phyloP scores from a whole-genome alignment of 2,888 invertebrate genomes.

The Rhaphigaster nebulosa region DNA sequence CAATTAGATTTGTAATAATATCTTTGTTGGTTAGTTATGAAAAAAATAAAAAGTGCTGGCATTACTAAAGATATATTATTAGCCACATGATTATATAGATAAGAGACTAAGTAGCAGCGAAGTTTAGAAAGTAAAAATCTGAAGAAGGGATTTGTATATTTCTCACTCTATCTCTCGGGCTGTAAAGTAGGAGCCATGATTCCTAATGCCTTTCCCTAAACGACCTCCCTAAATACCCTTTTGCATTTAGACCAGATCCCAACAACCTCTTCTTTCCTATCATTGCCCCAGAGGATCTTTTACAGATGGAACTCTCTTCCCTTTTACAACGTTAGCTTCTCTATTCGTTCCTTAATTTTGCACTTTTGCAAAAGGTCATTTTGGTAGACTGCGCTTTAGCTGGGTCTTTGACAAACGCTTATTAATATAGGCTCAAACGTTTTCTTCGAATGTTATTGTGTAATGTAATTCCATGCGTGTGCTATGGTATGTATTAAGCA shows the following conservation, averaged over 20 bases:
- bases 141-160: conserved; percentile 26
- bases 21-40: no score
- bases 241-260: conserved; percentile 46
- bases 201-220: conserved; percentile 40
- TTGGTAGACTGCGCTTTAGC: neutral
- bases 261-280: conserved; percentile 47
- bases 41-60: neutral
- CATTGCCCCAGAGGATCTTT: neutral
- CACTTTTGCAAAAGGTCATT: neutral
- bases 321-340: conserved; percentile 22
- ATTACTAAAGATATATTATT: neutral
- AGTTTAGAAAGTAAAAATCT: conserved; percentile 28
- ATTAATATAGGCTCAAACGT: neutral
- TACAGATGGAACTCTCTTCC: neutral
- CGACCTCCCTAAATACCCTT: conserved; percentile 48
- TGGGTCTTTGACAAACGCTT: conserved; percentile 1
- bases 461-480: neutral
- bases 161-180: conserved; percentile 1
- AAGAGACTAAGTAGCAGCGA: neutral
- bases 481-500: no score
- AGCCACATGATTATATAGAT: neutral
- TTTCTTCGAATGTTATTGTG: neutral
- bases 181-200: conserved; percentile 39
- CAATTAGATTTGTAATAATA: no score
- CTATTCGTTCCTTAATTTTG: neutral